Percentiles rank a stretch among this genome's conserved stretches.
Conservation (phyloP, 2,113 vertebrate genomes). For the Myxocyprinus asiaticus region DNA sequence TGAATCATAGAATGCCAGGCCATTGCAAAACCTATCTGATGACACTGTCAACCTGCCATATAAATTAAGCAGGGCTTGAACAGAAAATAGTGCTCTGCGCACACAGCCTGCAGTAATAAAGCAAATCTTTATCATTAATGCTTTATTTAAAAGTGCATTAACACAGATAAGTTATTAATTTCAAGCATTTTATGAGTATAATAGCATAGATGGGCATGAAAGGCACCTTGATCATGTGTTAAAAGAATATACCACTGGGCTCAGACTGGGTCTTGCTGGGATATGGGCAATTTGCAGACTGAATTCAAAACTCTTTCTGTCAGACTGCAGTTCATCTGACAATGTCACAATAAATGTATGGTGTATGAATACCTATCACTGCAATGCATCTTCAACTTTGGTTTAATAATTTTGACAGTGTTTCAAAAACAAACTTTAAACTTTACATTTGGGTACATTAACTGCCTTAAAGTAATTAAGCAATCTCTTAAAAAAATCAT, state of each 20-base stretch:
- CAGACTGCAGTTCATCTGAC: too few relatives aligned
- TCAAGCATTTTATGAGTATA: slow-evolving; percentile 60
- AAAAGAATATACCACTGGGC: slow-evolving; percentile 40
- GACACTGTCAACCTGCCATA: slow-evolving; percentile 59
- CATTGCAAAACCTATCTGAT: slow-evolving; percentile 64
- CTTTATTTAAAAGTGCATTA: slow-evolving; percentile 64
- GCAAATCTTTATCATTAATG: slow-evolving; percentile 58
- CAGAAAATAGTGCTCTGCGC: slow-evolving; percentile 51
- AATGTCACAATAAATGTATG: too few relatives aligned
- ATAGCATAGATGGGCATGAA: slow-evolving; percentile 56
- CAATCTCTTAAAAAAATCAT: too few relatives aligned
- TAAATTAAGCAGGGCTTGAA: slow-evolving; percentile 58
- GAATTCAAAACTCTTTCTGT: too few relatives aligned
- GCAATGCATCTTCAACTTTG: too few relatives aligned
- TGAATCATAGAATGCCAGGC: slow-evolving; percentile 63
- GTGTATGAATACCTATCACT: too few relatives aligned
- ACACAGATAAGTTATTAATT: slow-evolving; percentile 62
- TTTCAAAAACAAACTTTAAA: too few relatives aligned
- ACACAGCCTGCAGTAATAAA: slow-evolving; percentile 54
- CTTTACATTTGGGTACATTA: too few relatives aligned
- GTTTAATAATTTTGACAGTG: too few relatives aligned
- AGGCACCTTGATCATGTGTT: slow-evolving; percentile 57
- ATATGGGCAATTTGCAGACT: slow-evolving; percentile 27
- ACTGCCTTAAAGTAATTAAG: too few relatives aligned
- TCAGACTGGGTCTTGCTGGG: slow-evolving; percentile 31